These are phyloP conservation scores for Vimba vimba DNA, from an alignment of 2,113 vertebrate species.

Conservation along the genomic window DNA sequence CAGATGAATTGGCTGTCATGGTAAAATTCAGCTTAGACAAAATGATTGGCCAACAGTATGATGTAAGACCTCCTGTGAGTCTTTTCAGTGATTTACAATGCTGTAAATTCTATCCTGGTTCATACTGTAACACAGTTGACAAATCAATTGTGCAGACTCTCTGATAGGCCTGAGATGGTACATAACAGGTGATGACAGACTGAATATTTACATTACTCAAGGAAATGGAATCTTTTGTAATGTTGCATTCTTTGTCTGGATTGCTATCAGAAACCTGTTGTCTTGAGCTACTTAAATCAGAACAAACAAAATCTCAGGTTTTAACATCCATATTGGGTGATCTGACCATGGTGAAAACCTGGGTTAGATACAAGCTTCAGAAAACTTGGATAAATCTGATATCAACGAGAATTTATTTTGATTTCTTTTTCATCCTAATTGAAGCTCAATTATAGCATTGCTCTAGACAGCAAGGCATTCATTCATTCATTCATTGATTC, in stretches of 20 bases:
- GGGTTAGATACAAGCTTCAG: too few relatives aligned
- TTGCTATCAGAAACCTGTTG: background rate
- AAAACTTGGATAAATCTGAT: too few relatives aligned
- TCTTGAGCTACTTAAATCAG: background rate
- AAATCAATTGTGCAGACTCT: conserved; percentile 11
- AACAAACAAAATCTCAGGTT: background rate
- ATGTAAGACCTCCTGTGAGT: background rate
- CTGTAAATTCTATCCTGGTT: conserved; percentile 8
- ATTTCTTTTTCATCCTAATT: too few relatives aligned
- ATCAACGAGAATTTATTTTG: too few relatives aligned
- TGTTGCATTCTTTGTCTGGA: background rate
- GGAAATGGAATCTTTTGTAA: background rate
- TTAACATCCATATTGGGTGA: background rate
- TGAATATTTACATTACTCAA: background rate
- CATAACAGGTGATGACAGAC: conserved; percentile 23
- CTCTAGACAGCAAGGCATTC: background rate
- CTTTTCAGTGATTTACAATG: background rate
- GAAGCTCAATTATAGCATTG: background rate
- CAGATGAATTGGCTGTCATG: conserved; percentile 3
- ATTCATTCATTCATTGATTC: background rate
- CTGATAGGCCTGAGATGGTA: background rate
- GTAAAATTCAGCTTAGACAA: background rate
- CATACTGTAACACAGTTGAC: conserved; percentile 6
- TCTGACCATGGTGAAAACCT: too few relatives aligned
- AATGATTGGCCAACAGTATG: background rate